These are phyloP conservation scores for Origma solitaria DNA, from an alignment of 2,113 vertebrate species.

Conservation along the genomic window DNA sequence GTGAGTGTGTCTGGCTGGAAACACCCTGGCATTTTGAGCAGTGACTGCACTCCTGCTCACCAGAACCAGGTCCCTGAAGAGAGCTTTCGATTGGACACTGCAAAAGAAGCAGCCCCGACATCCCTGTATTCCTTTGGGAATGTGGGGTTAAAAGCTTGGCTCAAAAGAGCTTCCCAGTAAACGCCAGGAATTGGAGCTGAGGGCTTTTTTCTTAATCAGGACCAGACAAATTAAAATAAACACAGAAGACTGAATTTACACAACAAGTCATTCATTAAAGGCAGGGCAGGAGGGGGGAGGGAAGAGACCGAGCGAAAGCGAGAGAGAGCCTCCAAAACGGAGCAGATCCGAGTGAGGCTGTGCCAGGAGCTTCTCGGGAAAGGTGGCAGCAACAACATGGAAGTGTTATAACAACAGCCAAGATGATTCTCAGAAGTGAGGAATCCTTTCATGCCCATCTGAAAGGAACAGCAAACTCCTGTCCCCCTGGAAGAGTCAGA, in stretches of 20 bases:
- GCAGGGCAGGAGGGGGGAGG: neutral
- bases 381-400: neutral
- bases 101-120: neutral
- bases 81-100: neutral
- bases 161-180: neutral
- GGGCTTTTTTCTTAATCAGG: neutral
- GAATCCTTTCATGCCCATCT: neutral
- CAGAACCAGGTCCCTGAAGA: neutral
- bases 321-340: neutral
- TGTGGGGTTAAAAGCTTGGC: neutral
- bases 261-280: constrained; percentile 42
- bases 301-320: neutral
- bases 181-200: neutral
- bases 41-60: neutral
- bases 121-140: neutral
- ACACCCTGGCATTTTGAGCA: neutral
- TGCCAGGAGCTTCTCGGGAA: neutral
- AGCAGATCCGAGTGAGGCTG: neutral
- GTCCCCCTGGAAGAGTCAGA: neutral
- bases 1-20: neutral
- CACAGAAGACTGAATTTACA: constrained; percentile 44
- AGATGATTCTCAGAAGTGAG: neutral
- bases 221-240: constrained; percentile 44
- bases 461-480: neutral
- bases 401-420: neutral